phyloP scores from a whole-genome alignment of 2,113 vertebrate genomes.

The Erinaceus europaeus region DNA sequence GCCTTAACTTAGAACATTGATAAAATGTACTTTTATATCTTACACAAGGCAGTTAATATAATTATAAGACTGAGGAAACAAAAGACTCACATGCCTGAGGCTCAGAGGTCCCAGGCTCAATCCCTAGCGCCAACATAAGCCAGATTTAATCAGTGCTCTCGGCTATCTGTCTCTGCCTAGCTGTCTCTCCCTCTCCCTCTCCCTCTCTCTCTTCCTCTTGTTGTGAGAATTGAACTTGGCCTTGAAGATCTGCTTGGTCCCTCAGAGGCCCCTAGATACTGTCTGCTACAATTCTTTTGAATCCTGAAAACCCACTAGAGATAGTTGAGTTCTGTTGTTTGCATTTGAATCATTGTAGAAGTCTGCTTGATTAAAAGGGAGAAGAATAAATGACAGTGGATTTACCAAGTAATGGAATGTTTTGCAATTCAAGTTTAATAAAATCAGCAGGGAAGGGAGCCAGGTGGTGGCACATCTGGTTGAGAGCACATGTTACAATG shows the following conservation, averaged over 20 bases:
- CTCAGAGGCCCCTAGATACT: accelerated
- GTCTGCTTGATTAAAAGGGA: background rate
- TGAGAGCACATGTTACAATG: background rate
- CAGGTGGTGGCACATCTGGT: background rate
- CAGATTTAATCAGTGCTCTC: no score
- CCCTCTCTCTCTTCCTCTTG: no score
- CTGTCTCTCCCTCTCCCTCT: no score
- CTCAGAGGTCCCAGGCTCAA: no score
- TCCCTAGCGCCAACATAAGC: no score
- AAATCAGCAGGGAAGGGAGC: background rate
- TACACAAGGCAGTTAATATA: constrained; percentile 52
- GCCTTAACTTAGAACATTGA: constrained; percentile 42
- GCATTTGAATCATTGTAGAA: background rate
- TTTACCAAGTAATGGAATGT: background rate
- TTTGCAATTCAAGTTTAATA: background rate
- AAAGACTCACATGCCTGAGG: no score
- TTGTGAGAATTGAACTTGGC: no score
- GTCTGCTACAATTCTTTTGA: no score
- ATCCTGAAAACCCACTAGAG: background rate
- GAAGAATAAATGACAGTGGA: background rate
- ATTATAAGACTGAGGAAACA: no score
- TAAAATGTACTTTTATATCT: no score
- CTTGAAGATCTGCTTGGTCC: accelerated
- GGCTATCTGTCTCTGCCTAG: no score
- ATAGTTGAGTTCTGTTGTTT: background rate